Evolutionary conservation across 2,888 invertebrate genomes (phyloP).

Genomic region (Dynastes tityus): DNA sequence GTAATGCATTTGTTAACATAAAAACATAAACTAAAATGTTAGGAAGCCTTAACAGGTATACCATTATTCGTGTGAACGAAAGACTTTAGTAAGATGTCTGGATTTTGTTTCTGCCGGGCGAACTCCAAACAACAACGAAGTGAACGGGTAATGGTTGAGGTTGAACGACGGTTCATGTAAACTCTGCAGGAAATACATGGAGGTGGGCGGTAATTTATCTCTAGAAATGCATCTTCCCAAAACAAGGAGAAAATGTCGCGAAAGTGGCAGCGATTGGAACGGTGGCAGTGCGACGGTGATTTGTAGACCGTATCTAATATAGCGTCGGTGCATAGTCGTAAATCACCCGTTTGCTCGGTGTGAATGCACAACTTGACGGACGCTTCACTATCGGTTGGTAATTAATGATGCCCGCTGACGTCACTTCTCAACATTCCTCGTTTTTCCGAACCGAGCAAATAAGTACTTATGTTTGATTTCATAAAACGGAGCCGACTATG

Average conservation of each 20-base stretch:
- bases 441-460: constrained; percentile 28
- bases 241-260: constrained; percentile 45
- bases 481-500: not conserved
- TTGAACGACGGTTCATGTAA: constrained; percentile 15
- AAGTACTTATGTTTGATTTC: constrained; percentile 39
- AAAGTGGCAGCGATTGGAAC: constrained; percentile 34
- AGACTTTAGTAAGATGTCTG: too few relatives aligned
- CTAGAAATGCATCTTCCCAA: constrained; percentile 23
- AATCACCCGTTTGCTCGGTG: constrained; percentile 59
- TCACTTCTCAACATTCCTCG: constrained; percentile 54
- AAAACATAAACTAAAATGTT: too few relatives aligned
- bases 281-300: constrained; percentile 43
- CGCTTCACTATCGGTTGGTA: constrained; percentile 59
- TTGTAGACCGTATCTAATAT: constrained; percentile 49
- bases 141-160: constrained; percentile 5
- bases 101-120: not conserved
- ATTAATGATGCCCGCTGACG: constrained; percentile 59
- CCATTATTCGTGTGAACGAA: not conserved
- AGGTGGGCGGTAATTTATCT: constrained; percentile 39
- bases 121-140: constrained; percentile 13
- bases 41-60: too few relatives aligned
- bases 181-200: constrained; percentile 23
- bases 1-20: too few relatives aligned
- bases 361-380: constrained; percentile 60
- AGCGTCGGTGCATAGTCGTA: constrained; percentile 55